Evolutionary conservation across 2,797 vertebrate species (phyloP), one percentile per base, ranked within the genome.

Genomic region (Enteromius anoplus): DNA sequence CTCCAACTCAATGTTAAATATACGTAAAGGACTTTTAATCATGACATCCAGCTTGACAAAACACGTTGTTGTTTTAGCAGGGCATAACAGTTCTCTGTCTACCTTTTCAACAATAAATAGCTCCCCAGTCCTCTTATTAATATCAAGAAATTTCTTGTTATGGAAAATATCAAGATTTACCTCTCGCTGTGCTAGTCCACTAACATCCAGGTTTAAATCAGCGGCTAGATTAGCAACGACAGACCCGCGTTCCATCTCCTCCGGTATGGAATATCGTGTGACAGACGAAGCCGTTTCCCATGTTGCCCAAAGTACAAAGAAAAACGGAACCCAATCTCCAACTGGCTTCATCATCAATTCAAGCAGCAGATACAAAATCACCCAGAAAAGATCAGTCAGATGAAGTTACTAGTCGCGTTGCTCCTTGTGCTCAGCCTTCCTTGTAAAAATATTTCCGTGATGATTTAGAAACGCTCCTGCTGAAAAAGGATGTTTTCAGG

Each of bases 21-120:
- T 32, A 32, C 32, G 32, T 32, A 32, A 32, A 32, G 32, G 32
- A 32, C 32, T 32, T 32, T 32, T 32, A 32, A 32, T 32, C 32
- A 32, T 32, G 32, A 32, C 32, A 32, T 32, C 32, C 32, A 32
- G 32, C 32, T 32, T 32, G 32, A 32, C 32, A 51, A 91, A 95
- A 47, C 95, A 98, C 17, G 90, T 94, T 17, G 55, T n/a, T 0
- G 85, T 87, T 90, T 93, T 89, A 1, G 92, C 84, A 1, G 84
- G 91, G 5, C 97, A 97, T 9, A 47, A 9, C n/a, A 97, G 89
- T 86, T 98, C 96, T 19, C 97, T 91, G 88, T 98, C 96, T 4
- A 97, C 94, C 45, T 88, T 94, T 32, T 95, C 93, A 17, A 93
- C 71, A 17, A 95, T 92, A 70, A 89, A 92, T 12, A 95, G 84